phyloP scores from a whole-genome alignment of 2,113 vertebrate species.

The Isurus oxyrinchus region DNA sequence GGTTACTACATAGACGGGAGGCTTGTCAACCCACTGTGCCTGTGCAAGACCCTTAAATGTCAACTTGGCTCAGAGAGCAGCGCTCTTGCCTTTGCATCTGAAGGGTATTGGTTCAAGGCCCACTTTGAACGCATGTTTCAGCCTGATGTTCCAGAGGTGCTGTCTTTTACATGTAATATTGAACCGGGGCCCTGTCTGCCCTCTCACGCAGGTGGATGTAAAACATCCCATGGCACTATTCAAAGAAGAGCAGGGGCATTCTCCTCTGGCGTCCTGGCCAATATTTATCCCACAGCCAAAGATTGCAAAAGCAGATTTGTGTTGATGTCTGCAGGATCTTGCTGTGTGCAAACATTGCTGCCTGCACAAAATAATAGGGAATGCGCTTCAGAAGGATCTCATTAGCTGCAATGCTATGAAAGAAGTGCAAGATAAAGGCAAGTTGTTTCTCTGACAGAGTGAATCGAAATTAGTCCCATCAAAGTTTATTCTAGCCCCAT shows the following conservation, averaged over 20 bases:
- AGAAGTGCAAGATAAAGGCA: not conserved
- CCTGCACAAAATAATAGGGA: not conserved
- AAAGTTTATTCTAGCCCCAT: not conserved
- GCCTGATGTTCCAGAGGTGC: not conserved
- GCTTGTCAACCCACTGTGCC: not conserved
- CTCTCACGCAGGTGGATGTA: no score
- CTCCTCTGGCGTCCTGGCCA: not conserved
- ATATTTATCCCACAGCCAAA: not conserved
- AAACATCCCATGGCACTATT: not conserved
- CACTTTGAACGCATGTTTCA: not conserved
- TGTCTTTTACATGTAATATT: not conserved
- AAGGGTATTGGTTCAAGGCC: not conserved
- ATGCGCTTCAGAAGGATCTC: not conserved
- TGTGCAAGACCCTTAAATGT: not conserved
- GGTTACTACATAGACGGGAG: not conserved
- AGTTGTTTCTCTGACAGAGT: not conserved
- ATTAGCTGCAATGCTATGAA: not conserved
- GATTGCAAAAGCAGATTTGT: not conserved
- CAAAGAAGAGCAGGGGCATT: not conserved
- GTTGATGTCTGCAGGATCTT: no score
- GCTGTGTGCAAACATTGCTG: not conserved
- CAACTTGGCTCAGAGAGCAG: not conserved
- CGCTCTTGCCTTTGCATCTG: not conserved
- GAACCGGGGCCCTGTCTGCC: not conserved
- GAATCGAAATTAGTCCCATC: not conserved